A percentile compares a stretch with the other conserved stretches of the same genome.
These are phyloP conservation scores for Cricetomys ansorgei DNA, from an alignment of 2,113 vertebrate genomes.

Conservation along the genomic window DNA sequence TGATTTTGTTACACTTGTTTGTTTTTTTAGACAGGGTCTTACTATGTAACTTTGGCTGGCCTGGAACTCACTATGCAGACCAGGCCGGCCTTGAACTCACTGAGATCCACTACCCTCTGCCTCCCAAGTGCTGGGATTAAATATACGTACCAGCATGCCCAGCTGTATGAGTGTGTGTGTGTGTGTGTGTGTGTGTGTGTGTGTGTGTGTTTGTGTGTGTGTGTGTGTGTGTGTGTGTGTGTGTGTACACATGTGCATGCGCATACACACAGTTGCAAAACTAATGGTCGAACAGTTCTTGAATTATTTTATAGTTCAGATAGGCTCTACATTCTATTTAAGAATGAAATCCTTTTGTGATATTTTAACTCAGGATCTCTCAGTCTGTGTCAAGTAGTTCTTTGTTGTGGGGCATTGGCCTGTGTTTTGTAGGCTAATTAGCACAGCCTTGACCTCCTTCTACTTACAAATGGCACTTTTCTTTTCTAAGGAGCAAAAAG, in stretches of 20 bases:
- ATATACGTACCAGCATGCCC: neutral
- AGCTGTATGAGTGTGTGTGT: no score
- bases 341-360: neutral
- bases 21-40: neutral
- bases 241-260: neutral
- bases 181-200: neutral
- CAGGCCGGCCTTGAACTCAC: neutral
- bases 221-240: neutral
- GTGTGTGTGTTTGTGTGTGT: neutral
- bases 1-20: neutral
- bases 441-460: neutral
- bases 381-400: neutral
- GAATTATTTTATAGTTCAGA: conserved; percentile 37
- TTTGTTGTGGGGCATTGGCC: neutral
- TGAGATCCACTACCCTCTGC: neutral
- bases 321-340: neutral
- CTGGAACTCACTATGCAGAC: neutral
- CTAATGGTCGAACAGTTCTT: neutral
- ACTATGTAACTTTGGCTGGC: neutral
- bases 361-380: conserved; percentile 22
- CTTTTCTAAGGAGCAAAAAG: neutral
- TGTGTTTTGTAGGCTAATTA: neutral
- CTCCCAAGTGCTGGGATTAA: neutral
- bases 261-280: no score
- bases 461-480: neutral